Conservation (phyloP, 1,140 invertebrate genomes). For the Drosophila trapezifrons region DNA sequence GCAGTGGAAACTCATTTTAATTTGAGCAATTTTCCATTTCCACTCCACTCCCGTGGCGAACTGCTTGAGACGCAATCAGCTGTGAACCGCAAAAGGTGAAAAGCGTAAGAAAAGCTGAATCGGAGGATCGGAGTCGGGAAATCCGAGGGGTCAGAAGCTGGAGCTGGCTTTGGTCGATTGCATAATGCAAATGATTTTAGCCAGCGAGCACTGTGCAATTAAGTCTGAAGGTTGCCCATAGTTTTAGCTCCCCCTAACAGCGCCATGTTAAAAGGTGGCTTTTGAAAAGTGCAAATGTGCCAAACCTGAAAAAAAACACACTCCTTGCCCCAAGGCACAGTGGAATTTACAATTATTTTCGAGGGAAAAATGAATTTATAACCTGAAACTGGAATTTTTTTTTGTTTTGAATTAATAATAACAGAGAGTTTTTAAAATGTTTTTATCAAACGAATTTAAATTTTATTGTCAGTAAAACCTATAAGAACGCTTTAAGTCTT, state of each 20-base stretch:
- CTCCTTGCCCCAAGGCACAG: conserved; percentile 29
- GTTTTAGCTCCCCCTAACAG: conserved; percentile 10
- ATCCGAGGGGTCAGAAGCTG: conserved; percentile 21
- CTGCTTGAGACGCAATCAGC: conserved; percentile 75
- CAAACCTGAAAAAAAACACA: conserved; percentile 22
- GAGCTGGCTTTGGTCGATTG: conserved; percentile 48
- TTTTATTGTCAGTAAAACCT: no score
- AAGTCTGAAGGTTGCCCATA: conserved; percentile 74
- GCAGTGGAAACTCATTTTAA: conserved; percentile 69
- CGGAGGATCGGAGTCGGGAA: neutral
- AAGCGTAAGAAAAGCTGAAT: conserved; percentile 55
- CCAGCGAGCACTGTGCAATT: conserved; percentile 65
- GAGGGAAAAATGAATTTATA: neutral
- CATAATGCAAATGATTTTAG: conserved; percentile 76
- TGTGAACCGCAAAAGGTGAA: conserved; percentile 76
- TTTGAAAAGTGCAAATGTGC: conserved; percentile 46
- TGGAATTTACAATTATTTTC: neutral
- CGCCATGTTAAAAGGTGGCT: conserved; percentile 53
- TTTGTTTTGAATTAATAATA: no score
- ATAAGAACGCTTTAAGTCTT: no score
- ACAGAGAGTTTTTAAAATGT: no score
- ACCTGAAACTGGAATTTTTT: no score
- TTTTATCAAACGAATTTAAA: no score
- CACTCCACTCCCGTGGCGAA: conserved; percentile 31
- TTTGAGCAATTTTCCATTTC: conserved; percentile 72